phyloP scores from a whole-genome alignment of 2,113 vertebrate genomes.

The Thymallus thymallus region DNA sequence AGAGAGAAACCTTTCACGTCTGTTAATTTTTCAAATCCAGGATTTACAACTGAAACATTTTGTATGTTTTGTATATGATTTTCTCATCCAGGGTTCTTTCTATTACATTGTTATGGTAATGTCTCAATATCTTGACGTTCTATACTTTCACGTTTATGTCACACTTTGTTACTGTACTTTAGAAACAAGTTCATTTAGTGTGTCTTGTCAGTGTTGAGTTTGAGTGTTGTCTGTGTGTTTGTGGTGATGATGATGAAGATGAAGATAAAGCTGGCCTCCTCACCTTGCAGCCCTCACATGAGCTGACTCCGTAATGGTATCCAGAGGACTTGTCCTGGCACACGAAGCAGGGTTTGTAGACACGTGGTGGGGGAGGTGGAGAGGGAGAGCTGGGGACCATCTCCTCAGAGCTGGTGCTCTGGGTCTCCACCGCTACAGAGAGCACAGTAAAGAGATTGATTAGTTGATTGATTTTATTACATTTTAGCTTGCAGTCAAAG shows the following conservation, averaged over 20 bases:
- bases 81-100: background rate
- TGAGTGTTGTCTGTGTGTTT: background rate
- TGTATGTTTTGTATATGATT: background rate
- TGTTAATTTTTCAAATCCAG: slow-evolving; percentile 6
- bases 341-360: slow-evolving; percentile 96
- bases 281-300: slow-evolving; percentile 95
- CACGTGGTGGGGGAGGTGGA: slow-evolving; percentile 87
- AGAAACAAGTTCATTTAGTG: too few species aligned
- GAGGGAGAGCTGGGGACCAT: slow-evolving; percentile 93
- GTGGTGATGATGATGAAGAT: background rate
- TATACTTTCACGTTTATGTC: background rate
- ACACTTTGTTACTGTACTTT: too few species aligned
- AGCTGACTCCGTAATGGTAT: slow-evolving; percentile 95
- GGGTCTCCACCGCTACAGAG: slow-evolving; percentile 87
- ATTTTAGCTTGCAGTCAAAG: too few species aligned
- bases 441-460: slow-evolving; percentile 18
- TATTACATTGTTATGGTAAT: background rate
- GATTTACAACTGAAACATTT: background rate
- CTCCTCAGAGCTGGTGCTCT: slow-evolving; percentile 93
- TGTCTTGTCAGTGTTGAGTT: too few species aligned
- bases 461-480: slow-evolving; percentile 8
- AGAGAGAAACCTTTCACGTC: background rate
- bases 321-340: slow-evolving; percentile 96
- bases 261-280: slow-evolving; percentile 33
- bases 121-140: background rate